Percentiles rank a stretch among this genome's conserved stretches.
phyloP scores from a whole-genome alignment of 2,113 vertebrate genomes.

The Hystrix cristata region DNA sequence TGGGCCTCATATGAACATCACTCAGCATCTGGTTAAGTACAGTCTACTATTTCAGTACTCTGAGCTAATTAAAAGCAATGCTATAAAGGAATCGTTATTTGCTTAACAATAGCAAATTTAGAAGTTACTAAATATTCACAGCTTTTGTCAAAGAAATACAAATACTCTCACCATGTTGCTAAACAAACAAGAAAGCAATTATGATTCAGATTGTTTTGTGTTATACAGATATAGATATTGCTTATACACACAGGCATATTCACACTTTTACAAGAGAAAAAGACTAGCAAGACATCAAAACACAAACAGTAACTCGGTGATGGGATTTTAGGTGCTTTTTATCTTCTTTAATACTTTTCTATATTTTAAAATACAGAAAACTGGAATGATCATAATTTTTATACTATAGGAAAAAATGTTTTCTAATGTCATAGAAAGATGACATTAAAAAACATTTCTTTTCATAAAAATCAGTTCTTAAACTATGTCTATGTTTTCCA shows the following conservation, averaged over 20 bases:
- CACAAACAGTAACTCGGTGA: neutral
- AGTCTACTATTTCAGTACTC: neutral
- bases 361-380: constrained; percentile 52
- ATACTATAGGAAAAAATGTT: neutral
- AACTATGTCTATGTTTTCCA: constrained; percentile 31
- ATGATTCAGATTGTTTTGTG: neutral
- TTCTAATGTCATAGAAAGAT: constrained; percentile 26
- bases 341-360: constrained; percentile 39
- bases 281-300: constrained; percentile 19
- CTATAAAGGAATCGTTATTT: constrained; percentile 47
- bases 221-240: neutral
- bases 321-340: constrained; percentile 47
- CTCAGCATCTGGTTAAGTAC: constrained; percentile 21
- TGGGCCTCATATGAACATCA: neutral
- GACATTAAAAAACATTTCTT: constrained; percentile 45
- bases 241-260: neutral
- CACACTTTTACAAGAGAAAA: neutral
- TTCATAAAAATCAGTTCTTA: constrained; percentile 48
- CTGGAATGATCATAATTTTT: constrained; percentile 16
- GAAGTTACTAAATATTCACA: constrained; percentile 59
- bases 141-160: constrained; percentile 57
- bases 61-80: constrained; percentile 41
- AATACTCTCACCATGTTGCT: constrained; percentile 47
- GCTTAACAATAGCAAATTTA: constrained; percentile 48
- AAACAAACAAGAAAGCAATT: constrained; percentile 42